phyloP scores from a whole-genome alignment of 2,888 invertebrate species.

The Deilephila elpenor region DNA sequence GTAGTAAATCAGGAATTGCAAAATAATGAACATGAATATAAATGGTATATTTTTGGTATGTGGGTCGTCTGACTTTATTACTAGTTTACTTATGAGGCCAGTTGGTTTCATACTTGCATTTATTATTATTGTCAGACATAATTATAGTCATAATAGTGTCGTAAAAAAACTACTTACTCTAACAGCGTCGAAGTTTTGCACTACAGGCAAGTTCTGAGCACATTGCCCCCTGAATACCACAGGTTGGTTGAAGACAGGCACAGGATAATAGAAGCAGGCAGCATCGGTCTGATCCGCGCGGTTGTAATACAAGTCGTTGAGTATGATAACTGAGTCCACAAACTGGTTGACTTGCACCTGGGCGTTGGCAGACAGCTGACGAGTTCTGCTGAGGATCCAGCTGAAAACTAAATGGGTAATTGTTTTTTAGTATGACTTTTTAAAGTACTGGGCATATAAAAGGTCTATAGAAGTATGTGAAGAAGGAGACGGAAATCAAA shows the following conservation, averaged over 20 bases:
- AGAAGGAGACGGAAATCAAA: too few species aligned
- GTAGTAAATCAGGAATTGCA: too few species aligned
- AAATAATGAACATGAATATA: too few species aligned
- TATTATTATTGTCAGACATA: neutral
- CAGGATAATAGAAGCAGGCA: slow-evolving; percentile 63
- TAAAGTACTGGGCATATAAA: too few species aligned
- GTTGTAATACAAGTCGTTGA: slow-evolving; percentile 56
- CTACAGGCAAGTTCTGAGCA: slow-evolving; percentile 53
- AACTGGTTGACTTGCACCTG: slow-evolving; percentile 52
- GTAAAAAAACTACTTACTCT: slow-evolving; percentile 51
- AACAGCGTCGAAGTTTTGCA: slow-evolving; percentile 51
- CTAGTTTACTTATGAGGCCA: too few species aligned
- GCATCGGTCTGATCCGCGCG: slow-evolving; percentile 51
- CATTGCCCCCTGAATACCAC: slow-evolving; percentile 61
- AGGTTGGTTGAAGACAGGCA: slow-evolving; percentile 43
- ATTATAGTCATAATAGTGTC: neutral
- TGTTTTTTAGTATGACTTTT: neutral
- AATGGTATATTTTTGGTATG: too few species aligned
- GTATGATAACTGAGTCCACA: slow-evolving; percentile 51
- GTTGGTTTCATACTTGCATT: too few species aligned
- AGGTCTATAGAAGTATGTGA: too few species aligned
- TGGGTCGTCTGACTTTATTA: too few species aligned
- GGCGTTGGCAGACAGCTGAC: slow-evolving; percentile 46
- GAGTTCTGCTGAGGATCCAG: slow-evolving; percentile 70
- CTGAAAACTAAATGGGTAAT: slow-evolving; percentile 62